Evolutionary conservation across 1,140 invertebrate genomes (phyloP), one percentile per base, ranked within the genome.

Genomic region (Sycobia sp.): DNA sequence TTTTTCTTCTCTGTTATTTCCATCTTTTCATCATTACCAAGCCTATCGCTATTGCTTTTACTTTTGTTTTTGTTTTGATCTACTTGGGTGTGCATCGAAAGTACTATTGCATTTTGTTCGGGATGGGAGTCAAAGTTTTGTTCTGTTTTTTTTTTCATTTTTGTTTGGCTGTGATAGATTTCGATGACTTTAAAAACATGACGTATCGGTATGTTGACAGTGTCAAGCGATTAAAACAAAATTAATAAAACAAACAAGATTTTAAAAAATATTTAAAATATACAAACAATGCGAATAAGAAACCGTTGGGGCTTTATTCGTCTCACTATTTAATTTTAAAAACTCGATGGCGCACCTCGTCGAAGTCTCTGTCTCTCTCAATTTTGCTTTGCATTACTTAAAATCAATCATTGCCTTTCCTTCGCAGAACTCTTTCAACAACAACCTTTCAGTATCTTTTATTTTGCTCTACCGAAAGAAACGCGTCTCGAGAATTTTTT

Each of bases 401-500:
- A n/a, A n/a, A n/a, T n/a, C n/a, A n/a, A n/a, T n/a, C n/a, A n/a
- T 43, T 22, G 8, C 18, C 36, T 1, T 43, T 46, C 32, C 4
- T 3, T 41, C 41, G 63, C 56, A 32, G 53, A 60, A 60, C 27
- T 55, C 34, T 41, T 20, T 11, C 18, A 59, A 54, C 49, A 34
- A 54, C n/a, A n/a, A n/a, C n/a, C n/a, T n/a, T n/a, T n/a, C n/a
- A n/a, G n/a, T n/a, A n/a, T 50, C 29, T 49, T 4, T 41, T 10
- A 34, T 5, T 22, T 13, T 47, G 18, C 29, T 54, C 36, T 53
- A 65, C 41, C 36, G 56, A 71, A 69, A 71, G 57, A 57, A 54
- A 66, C 65, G 58, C 68, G 56, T 63, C 65, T 53, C 47, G 55
- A 65, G 47, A 54, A 58, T 49, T 63, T 57, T 50, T 43, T 53